phyloP scores from a whole-genome alignment of 2,113 vertebrate species.

The Grallaria varia region DNA sequence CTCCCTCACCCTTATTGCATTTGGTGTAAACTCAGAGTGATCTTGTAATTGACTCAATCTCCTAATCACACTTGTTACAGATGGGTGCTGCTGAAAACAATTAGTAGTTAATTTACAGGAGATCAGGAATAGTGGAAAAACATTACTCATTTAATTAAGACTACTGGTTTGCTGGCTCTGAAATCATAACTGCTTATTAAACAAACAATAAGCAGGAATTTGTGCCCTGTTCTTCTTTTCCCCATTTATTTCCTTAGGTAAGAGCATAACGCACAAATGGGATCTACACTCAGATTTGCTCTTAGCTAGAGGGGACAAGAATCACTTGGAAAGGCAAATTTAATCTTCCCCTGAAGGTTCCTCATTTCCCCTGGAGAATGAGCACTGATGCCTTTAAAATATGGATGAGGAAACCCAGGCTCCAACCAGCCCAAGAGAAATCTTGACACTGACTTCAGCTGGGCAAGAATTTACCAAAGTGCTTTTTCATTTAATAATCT shows the following conservation, averaged over 20 bases:
- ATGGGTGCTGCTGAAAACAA: constrained; percentile 42
- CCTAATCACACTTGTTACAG: constrained; percentile 1
- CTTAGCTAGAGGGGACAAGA: not conserved
- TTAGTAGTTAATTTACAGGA: constrained; percentile 40
- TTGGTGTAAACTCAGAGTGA: not conserved
- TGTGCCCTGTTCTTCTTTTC: not conserved
- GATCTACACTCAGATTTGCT: not conserved
- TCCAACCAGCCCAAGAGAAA: not conserved
- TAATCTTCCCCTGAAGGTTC: not conserved
- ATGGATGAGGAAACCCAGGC: not conserved
- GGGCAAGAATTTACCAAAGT: not conserved
- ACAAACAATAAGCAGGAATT: not conserved
- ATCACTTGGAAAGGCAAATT: not conserved
- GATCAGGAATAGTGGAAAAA: constrained; percentile 11
- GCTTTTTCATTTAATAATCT: not conserved
- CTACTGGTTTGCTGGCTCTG: not conserved
- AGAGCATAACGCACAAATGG: not conserved
- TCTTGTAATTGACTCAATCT: constrained; percentile 16
- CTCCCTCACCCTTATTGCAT: not conserved
- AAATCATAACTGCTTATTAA: not conserved
- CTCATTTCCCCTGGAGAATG: not conserved
- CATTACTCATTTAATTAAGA: constrained; percentile 35
- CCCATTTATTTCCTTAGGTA: not conserved
- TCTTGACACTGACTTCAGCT: not conserved
- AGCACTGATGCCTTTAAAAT: not conserved